phyloP scores from a whole-genome alignment of 2,888 invertebrate genomes.

The Drosophila borborema region DNA sequence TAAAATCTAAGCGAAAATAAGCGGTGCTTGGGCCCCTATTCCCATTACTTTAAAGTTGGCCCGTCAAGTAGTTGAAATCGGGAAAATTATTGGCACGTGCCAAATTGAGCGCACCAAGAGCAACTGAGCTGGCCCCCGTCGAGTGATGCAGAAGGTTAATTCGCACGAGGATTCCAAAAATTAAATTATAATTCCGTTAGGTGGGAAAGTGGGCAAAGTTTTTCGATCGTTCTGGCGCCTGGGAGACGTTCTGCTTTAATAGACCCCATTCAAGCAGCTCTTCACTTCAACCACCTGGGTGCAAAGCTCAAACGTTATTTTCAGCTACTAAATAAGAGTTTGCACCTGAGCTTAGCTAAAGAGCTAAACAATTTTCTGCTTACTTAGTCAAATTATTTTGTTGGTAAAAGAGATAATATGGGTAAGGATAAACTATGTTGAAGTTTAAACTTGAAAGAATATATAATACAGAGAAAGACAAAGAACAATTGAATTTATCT shows the following conservation, averaged over 20 bases:
- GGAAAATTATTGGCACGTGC: slow-evolving; percentile 48
- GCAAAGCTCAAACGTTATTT: slow-evolving; percentile 26
- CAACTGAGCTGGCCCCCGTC: neutral
- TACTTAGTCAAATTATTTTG: neutral
- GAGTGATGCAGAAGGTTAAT: slow-evolving; percentile 12
- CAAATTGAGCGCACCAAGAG: slow-evolving; percentile 43
- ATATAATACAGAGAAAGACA: no score
- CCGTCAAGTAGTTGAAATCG: slow-evolving; percentile 37
- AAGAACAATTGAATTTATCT: no score
- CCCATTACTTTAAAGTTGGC: slow-evolving; percentile 38
- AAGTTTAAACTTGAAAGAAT: no score
- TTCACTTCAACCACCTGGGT: slow-evolving; percentile 12
- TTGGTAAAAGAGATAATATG: neutral
- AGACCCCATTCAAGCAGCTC: neutral
- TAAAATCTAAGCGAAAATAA: slow-evolving; percentile 6
- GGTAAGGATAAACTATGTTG: neutral
- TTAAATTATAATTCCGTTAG: slow-evolving; percentile 53
- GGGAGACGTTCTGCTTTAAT: neutral
- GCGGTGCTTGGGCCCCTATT: neutral
- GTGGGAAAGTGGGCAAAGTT: slow-evolving; percentile 45
- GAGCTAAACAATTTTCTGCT: slow-evolving; percentile 11
- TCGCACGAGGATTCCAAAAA: slow-evolving; percentile 21
- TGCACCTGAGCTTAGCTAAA: slow-evolving; percentile 18
- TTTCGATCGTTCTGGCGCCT: slow-evolving; percentile 14
- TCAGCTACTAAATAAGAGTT: slow-evolving; percentile 7